phyloP scores from a whole-genome alignment of 2,888 invertebrate genomes.

The Drosophila austrosaltans region DNA sequence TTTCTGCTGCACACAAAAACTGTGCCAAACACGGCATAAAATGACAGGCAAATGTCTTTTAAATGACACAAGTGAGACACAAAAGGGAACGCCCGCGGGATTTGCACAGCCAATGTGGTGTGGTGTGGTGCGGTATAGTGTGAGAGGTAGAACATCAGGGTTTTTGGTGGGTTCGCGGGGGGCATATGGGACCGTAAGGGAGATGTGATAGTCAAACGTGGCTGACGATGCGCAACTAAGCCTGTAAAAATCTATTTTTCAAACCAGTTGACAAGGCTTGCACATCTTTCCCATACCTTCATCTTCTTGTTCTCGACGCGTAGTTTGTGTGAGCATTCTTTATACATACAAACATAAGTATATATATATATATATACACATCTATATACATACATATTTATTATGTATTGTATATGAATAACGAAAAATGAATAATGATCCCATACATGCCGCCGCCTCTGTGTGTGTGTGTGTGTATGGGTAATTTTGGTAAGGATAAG shows the following conservation, averaged over 20 bases:
- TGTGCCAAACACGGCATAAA: constrained; percentile 79
- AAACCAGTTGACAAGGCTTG: constrained; percentile 75
- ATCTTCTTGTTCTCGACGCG: constrained; percentile 11
- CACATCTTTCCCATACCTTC: constrained; percentile 18
- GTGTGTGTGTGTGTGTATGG: neutral
- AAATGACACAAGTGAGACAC: constrained; percentile 80
- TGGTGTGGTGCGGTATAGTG: no score
- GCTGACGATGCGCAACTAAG: constrained; percentile 77
- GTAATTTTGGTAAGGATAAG: neutral
- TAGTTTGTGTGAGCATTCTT: constrained; percentile 9
- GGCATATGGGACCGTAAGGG: constrained; percentile 13
- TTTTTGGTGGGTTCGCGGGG: neutral
- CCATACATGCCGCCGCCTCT: neutral
- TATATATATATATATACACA: neutral
- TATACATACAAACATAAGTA: neutral
- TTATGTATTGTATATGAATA: constrained; percentile 12
- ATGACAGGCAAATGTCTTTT: constrained; percentile 82
- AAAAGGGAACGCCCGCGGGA: constrained; percentile 78
- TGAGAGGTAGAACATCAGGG: constrained; percentile 13
- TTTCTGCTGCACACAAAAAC: constrained; percentile 58
- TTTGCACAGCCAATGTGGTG: constrained; percentile 41
- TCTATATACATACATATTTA: neutral
- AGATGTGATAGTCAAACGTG: constrained; percentile 51
- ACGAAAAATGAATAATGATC: constrained; percentile 11
- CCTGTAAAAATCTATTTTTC: constrained; percentile 78